Conservation (phyloP, 2,888 invertebrate species). For the Noctua janthe region DNA sequence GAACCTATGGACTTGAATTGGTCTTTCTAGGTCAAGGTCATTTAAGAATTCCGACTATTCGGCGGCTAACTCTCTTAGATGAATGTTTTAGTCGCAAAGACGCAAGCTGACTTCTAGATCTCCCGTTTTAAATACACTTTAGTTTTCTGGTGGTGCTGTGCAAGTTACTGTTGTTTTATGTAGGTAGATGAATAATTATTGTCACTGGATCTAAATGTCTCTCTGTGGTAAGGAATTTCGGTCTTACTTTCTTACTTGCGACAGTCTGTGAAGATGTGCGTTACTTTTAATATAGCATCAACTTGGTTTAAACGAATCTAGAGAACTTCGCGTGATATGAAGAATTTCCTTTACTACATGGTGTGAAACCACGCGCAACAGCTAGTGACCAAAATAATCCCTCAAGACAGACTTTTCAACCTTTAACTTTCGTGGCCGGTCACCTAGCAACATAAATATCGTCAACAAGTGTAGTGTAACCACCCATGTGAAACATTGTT, state of each 20-base stretch:
- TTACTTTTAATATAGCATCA: not conserved
- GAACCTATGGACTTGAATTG: not conserved
- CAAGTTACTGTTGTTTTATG: not conserved
- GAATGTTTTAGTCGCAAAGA: not conserved
- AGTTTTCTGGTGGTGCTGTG: not conserved
- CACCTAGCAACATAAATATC: conserved; percentile 51
- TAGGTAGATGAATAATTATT: not conserved
- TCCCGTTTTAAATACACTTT: not conserved
- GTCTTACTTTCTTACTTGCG: not conserved
- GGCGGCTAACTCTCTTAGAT: not conserved
- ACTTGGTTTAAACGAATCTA: not conserved
- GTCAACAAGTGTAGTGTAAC: conserved; percentile 46
- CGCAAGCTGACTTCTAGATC: not conserved
- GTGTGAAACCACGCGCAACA: not conserved
- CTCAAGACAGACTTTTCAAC: not conserved
- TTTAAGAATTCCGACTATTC: not conserved
- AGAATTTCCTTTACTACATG: not conserved
- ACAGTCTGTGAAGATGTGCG: not conserved
- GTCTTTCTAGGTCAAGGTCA: conserved; percentile 10
- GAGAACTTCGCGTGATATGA: not conserved
- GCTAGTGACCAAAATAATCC: not conserved
- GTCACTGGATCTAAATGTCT: not conserved
- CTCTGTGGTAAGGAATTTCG: not conserved
- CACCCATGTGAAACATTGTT: conserved; percentile 31
- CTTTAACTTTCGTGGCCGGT: conserved; percentile 16